Evolutionary conservation across 2,113 vertebrate species (phyloP).

Genomic region (Burhinus bistriatus): DNA sequence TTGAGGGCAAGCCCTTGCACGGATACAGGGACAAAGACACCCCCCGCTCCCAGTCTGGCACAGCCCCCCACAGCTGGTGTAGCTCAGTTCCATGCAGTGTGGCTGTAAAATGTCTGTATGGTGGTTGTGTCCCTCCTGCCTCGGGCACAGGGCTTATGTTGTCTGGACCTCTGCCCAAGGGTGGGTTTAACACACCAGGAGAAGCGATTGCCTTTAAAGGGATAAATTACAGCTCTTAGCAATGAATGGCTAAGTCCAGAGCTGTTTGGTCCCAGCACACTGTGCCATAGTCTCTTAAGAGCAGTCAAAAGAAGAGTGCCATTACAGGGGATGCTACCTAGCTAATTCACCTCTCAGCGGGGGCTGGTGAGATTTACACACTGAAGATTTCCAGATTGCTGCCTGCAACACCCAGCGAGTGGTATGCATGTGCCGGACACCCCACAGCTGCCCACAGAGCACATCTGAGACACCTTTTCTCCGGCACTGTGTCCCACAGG

Average conservation of each 20-base stretch:
- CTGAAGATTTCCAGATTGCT: neutral
- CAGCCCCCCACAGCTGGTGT: neutral
- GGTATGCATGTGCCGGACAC: rapidly evolving
- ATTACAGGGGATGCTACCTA: neutral
- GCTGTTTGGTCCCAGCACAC: neutral
- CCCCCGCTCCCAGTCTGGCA: neutral
- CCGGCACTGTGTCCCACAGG: rapidly evolving
- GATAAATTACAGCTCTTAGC: neutral
- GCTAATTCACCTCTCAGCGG: neutral
- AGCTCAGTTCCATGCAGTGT: neutral
- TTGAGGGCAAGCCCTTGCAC: neutral
- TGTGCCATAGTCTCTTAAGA: neutral
- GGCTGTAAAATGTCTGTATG: neutral
- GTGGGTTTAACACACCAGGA: neutral
- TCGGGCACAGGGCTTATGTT: rapidly evolving
- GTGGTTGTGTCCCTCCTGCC: rapidly evolving
- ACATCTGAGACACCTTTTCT: neutral
- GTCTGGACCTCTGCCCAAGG: neutral
- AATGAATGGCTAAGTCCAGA: neutral
- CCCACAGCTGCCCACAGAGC: rapidly evolving
- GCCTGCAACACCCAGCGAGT: neutral
- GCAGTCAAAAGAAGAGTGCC: neutral
- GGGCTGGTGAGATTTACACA: neutral
- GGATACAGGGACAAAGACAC: neutral
- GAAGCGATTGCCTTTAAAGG: neutral